Percentiles rank a stretch among this genome's conserved stretches.
phyloP scores from a whole-genome alignment of 2,113 vertebrate genomes.

The Girardinichthys multiradiatus region DNA sequence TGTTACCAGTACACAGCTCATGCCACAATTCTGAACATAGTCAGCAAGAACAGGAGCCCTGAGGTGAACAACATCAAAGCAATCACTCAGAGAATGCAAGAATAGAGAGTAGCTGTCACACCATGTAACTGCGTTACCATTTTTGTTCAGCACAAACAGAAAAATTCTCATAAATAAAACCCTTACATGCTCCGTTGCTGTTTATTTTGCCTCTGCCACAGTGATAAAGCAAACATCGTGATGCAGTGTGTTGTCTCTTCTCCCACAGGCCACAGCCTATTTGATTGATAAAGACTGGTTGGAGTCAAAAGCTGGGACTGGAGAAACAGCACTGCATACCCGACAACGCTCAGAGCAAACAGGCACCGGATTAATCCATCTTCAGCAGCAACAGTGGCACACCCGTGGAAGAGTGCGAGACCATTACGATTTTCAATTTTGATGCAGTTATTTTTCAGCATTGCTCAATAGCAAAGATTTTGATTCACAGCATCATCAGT shows the following conservation, averaged over 20 bases:
- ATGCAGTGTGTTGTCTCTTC: constrained; percentile 20
- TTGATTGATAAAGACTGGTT: constrained; percentile 36
- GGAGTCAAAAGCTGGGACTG: constrained; percentile 22
- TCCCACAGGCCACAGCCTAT: constrained; percentile 19
- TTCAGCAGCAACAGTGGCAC: constrained; percentile 31
- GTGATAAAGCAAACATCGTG: constrained; percentile 29
- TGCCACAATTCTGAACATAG: constrained; percentile 37
- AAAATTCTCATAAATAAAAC: constrained; percentile 26
- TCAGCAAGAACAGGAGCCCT: constrained; percentile 57
- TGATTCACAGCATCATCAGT: constrained; percentile 45
- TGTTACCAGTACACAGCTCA: constrained; percentile 56
- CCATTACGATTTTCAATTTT: constrained; percentile 50
- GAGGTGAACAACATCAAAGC: constrained; percentile 59
- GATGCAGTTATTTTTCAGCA: constrained; percentile 37
- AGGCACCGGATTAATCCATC: constrained; percentile 44
- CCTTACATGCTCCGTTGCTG: constrained; percentile 24
- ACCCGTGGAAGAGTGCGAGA: constrained; percentile 27
- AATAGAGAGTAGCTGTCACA: constrained; percentile 44
- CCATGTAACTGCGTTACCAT: constrained; percentile 27
- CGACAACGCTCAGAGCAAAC: constrained; percentile 32
- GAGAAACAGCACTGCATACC: constrained; percentile 29
- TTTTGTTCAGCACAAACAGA: constrained; percentile 34
- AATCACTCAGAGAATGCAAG: constrained; percentile 43
- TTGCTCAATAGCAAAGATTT: constrained; percentile 27
- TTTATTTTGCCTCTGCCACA: constrained; percentile 28